A percentile compares a stretch with the other conserved stretches of the same genome.
Conservation (phyloP, 2,113 vertebrate genomes). For the Bambusicola thoracicus region DNA sequence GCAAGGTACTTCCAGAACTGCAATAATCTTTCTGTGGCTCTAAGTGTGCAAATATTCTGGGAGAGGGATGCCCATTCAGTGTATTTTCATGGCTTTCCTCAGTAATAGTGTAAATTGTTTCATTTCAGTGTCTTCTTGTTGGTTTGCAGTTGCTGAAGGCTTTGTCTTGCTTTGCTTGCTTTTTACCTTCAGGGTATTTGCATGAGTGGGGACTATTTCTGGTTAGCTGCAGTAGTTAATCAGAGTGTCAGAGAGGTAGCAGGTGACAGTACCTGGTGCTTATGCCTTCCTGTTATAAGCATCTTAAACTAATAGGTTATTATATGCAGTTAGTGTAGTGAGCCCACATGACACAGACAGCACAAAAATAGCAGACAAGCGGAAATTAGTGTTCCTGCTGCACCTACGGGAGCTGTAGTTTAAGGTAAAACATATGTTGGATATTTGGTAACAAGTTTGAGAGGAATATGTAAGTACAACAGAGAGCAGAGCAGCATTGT, state of each 20-base stretch:
- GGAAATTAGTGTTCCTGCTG: neutral
- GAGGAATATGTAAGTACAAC: neutral
- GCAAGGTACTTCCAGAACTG: neutral
- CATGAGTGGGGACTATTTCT: neutral
- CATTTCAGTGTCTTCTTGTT: neutral
- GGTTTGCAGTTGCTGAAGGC: neutral
- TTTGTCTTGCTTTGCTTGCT: neutral
- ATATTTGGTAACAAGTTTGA: neutral
- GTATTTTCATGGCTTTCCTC: neutral
- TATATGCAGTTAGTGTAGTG: neutral
- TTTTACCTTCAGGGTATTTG: neutral
- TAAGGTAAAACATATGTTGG: neutral
- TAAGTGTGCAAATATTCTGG: neutral
- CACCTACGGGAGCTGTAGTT: neutral
- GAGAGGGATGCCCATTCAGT: neutral
- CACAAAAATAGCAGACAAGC: neutral
- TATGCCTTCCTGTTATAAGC: neutral
- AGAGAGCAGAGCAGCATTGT: neutral
- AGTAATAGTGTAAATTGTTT: neutral
- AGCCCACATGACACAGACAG: neutral
- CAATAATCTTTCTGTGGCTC: neutral
- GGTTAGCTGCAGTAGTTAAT: neutral
- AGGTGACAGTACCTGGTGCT: neutral
- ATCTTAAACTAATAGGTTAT: neutral
- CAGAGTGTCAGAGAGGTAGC: neutral